A percentile compares a stretch with the other conserved stretches of the same genome.
phyloP scores from a whole-genome alignment of 2,113 vertebrate species.

The Vanacampus margaritifer region DNA sequence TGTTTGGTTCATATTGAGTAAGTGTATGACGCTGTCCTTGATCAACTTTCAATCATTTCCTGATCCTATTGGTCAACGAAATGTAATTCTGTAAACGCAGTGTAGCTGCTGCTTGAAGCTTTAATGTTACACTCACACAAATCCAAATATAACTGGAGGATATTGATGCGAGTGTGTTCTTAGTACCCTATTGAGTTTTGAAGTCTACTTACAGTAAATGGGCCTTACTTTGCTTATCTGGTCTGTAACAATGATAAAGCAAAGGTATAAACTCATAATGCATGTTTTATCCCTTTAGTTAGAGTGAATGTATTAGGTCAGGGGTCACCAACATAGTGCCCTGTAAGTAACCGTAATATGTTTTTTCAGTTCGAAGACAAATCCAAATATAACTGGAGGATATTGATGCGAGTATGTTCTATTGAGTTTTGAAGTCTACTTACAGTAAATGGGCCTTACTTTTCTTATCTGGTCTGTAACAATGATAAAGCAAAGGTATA shows the following conservation, averaged over 20 bases:
- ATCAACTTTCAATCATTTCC: not conserved
- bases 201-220: constrained; percentile 32
- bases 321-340: too few relatives aligned
- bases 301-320: too few relatives aligned
- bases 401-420: constrained; percentile 4
- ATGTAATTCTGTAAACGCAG: too few relatives aligned
- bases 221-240: too few relatives aligned
- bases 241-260: too few relatives aligned
- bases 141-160: constrained; percentile 4
- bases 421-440: constrained; percentile 20
- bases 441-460: constrained; percentile 26
- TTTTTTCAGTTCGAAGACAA: too few relatives aligned
- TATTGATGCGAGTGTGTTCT: constrained; percentile 2
- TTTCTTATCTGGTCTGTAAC: not conserved
- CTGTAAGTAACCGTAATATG: too few relatives aligned
- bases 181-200: constrained; percentile 29
- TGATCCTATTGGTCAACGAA: not conserved
- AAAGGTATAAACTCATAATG: too few relatives aligned
- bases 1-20: constrained; percentile 5
- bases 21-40: not conserved
- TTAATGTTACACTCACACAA: not conserved
- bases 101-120: not conserved
- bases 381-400: constrained; percentile 4
- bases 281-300: too few relatives aligned
- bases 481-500: too few relatives aligned